phyloP scores from a whole-genome alignment of 2,888 invertebrate species.

The Melipona bicolor region DNA sequence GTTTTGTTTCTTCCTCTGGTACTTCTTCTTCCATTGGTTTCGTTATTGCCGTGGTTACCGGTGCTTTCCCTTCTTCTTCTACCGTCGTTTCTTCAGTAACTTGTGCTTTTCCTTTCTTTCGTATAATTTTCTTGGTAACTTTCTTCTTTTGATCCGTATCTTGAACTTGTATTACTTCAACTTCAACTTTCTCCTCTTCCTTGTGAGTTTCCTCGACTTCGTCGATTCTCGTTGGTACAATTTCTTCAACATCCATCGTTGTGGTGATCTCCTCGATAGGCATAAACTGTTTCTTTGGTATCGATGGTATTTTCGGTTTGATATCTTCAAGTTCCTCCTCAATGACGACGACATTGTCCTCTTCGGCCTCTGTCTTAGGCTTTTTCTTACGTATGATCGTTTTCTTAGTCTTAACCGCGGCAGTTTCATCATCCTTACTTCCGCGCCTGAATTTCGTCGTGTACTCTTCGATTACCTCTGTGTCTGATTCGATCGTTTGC shows the following conservation, averaged over 20 bases:
- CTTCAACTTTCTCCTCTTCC: constrained; percentile 48
- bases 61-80: constrained; percentile 59
- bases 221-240: constrained; percentile 75
- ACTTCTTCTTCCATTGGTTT: constrained; percentile 72
- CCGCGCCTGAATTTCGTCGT: constrained; percentile 80
- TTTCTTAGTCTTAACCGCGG: constrained; percentile 80
- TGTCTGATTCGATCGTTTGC: constrained; percentile 78
- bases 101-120: constrained; percentile 61
- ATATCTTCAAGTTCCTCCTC: constrained; percentile 82
- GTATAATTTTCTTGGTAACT: constrained; percentile 39
- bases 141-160: constrained; percentile 38
- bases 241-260: constrained; percentile 73
- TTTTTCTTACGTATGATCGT: constrained; percentile 79
- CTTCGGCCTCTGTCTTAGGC: constrained; percentile 64
- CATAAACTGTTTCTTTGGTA: constrained; percentile 81
- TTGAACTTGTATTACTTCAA: constrained; percentile 50
- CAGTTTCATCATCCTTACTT: constrained; percentile 76
- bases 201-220: constrained; percentile 74
- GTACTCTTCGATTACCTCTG: constrained; percentile 81
- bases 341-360: constrained; percentile 78
- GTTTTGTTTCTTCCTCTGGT: constrained; percentile 77
- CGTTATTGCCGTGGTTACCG: constrained; percentile 80
- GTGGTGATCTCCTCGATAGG: constrained; percentile 79
- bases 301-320: constrained; percentile 74
- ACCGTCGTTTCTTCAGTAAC: constrained; percentile 74